A percentile compares a stretch with the other conserved stretches of the same genome.
These are phyloP conservation scores for Taphrorychus bicolor DNA, from an alignment of 2,888 invertebrate species.

Conservation along the genomic window DNA sequence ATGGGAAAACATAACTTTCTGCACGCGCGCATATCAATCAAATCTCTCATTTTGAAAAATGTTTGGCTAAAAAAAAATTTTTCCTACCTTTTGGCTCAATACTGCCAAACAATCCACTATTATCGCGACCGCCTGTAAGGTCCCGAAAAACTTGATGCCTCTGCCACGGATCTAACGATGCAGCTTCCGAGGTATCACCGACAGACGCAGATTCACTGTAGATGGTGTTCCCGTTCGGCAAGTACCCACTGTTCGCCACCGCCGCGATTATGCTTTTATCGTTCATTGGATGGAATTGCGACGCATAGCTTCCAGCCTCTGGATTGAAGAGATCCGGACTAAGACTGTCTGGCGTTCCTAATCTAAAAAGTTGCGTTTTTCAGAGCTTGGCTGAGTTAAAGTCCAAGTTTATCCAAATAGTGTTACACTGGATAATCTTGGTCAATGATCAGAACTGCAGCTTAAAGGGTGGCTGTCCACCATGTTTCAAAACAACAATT, in stretches of 20 bases:
- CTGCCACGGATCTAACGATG: slow-evolving; percentile 3
- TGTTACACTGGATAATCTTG: no score
- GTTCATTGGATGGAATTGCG: slow-evolving; percentile 32
- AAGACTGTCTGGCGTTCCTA: slow-evolving; percentile 43
- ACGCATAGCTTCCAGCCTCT: neutral
- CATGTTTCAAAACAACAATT: no score
- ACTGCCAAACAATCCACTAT: neutral
- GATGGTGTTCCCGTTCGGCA: neutral
- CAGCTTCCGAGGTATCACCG: neutral
- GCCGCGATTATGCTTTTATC: slow-evolving; percentile 40
- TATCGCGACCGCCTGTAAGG: neutral
- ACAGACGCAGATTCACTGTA: neutral
- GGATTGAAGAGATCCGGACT: slow-evolving; percentile 35
- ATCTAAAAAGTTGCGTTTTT: neutral
- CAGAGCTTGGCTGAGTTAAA: no score
- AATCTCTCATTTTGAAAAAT: neutral
- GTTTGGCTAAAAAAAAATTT: neutral
- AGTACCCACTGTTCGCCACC: slow-evolving; percentile 23
- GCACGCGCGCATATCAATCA: neutral
- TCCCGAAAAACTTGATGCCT: slow-evolving; percentile 22
- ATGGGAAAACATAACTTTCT: neutral
- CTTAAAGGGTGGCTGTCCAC: no score
- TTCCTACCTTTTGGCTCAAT: neutral
- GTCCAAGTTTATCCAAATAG: no score
- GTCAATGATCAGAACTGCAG: no score